These are phyloP conservation scores for Drosophila guanche DNA, from an alignment of 1,140 invertebrate species.

Conservation along the genomic window DNA sequence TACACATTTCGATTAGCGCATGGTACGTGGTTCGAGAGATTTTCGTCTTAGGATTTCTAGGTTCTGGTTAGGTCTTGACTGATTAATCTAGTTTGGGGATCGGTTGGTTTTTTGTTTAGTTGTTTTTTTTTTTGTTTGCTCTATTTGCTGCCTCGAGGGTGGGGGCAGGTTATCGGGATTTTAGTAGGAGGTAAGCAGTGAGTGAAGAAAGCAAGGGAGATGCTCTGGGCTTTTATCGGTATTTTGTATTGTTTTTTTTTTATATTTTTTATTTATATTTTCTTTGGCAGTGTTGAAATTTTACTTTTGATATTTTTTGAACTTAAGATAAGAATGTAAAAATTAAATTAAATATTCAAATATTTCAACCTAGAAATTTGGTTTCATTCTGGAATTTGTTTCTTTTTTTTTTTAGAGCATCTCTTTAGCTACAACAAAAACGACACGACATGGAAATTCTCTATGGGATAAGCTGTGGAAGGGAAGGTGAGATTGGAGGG, in stretches of 20 bases:
- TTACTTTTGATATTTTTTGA: slow-evolving; percentile 49
- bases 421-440: slow-evolving; percentile 40
- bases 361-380: not conserved
- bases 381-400: not conserved
- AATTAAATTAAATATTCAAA: not conserved
- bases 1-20: slow-evolving; percentile 53
- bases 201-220: slow-evolving; percentile 32
- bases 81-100: slow-evolving; percentile 50
- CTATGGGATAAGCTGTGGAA: slow-evolving; percentile 7
- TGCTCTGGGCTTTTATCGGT: slow-evolving; percentile 42
- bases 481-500: not conserved
- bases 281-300: slow-evolving; percentile 63
- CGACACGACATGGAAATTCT: slow-evolving; percentile 8
- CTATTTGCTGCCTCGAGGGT: slow-evolving; percentile 12
- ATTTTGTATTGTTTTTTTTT: slow-evolving; percentile 21
- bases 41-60: slow-evolving; percentile 45
- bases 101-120: slow-evolving; percentile 25
- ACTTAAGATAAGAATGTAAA: not conserved
- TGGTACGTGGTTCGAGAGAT: slow-evolving; percentile 32
- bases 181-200: slow-evolving; percentile 15
- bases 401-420: slow-evolving; percentile 51
- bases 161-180: slow-evolving; percentile 26
- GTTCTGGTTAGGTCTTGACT: slow-evolving; percentile 23
- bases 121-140: slow-evolving; percentile 3
- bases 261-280: slow-evolving; percentile 11